A percentile compares a stretch with the other conserved stretches of the same genome.
Evolutionary conservation across 2,888 invertebrate genomes (phyloP).

Genomic region (Hedychridium roseum): DNA sequence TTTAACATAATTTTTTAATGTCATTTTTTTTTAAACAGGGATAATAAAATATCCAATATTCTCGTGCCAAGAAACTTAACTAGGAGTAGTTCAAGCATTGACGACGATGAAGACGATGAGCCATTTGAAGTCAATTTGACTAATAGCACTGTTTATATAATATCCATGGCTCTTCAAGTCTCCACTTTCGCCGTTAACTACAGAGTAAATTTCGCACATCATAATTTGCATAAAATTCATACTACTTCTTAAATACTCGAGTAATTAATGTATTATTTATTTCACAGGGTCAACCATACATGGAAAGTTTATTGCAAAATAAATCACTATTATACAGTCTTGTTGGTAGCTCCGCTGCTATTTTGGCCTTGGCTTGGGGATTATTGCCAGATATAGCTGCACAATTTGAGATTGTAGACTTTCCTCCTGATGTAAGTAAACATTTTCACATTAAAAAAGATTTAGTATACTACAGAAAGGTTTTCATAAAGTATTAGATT

Average conservation of each 20-base stretch:
- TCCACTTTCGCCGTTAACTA: conserved; percentile 99
- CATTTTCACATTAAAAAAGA: background rate
- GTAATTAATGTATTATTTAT: conserved; percentile 21
- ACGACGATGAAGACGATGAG: conserved; percentile 72
- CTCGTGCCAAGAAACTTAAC: conserved; percentile 32
- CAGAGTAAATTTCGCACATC: conserved; percentile 71
- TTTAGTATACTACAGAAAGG: too few relatives aligned
- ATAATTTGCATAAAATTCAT: background rate
- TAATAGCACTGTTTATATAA: conserved; percentile 98
- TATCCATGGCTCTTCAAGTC: conserved; percentile 96
- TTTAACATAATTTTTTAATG: conserved; percentile 2
- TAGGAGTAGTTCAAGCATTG: conserved; percentile 17
- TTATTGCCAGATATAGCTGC: conserved; percentile 83
- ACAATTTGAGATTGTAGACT: conserved; percentile 95
- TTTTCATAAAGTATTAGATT: too few relatives aligned
- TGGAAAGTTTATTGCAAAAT: conserved; percentile 95
- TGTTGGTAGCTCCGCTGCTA: conserved; percentile 80
- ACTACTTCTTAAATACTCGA: background rate
- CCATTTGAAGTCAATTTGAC: conserved; percentile 92
- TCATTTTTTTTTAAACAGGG: conserved; percentile 58
- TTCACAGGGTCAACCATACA: conserved; percentile 94
- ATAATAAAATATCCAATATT: conserved; percentile 62
- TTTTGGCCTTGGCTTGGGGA: conserved; percentile 86
- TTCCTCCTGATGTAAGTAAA: conserved; percentile 87
- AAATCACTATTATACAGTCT: conserved; percentile 92